Evolutionary conservation across 35 echinoderm and acorn worm genomes (phyloP).

Genomic region (Apostichopus californicus): DNA sequence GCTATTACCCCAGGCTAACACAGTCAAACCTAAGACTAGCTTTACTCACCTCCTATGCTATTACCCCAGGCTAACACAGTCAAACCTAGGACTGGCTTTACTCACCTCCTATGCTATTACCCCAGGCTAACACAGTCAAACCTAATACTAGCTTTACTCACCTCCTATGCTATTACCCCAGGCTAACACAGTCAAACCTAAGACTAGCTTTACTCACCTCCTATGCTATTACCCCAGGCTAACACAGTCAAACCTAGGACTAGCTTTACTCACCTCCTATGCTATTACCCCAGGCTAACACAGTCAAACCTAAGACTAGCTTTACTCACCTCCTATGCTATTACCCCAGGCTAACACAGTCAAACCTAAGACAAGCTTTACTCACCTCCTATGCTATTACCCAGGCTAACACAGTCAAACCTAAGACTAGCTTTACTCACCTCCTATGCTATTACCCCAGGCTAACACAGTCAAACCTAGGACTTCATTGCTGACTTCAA

Average conservation of each 20-base stretch:
- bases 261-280: too few relatives aligned
- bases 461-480: constrained; percentile 86
- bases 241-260: constrained; percentile 85
- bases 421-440: constrained; percentile 66
- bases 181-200: constrained; percentile 82
- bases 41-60: too few relatives aligned
- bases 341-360: too few relatives aligned
- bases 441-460: constrained; percentile 98
- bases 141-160: background rate
- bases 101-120: too few relatives aligned
- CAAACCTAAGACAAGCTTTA: background rate
- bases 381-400: constrained; percentile 96
- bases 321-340: too few relatives aligned
- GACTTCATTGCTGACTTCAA: constrained; percentile 72
- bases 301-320: too few relatives aligned
- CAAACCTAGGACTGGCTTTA: too few relatives aligned
- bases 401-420: constrained; percentile 85
- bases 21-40: constrained; percentile 76
- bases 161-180: constrained; percentile 99
- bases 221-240: constrained; percentile 96
- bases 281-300: too few relatives aligned
- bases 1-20: constrained; percentile 96
- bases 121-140: too few relatives aligned
- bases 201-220: constrained; percentile 69
- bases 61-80: too few relatives aligned